Evolutionary conservation across 2,888 invertebrate species (phyloP).

Genomic region (Aphodius granarius): DNA sequence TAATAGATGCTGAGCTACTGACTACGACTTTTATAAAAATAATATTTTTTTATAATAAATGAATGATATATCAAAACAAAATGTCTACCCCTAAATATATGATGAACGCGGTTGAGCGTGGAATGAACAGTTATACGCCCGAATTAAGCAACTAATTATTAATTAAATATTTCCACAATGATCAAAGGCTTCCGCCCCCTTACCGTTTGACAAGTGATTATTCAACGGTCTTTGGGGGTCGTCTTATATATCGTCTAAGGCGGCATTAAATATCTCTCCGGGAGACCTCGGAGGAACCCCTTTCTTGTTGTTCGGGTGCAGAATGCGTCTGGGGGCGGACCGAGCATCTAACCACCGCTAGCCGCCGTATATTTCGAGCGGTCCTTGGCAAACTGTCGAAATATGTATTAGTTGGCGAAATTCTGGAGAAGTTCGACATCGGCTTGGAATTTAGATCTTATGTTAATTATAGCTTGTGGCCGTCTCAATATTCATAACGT

Average conservation of each 20-base stretch:
- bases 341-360: background rate
- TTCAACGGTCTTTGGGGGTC: background rate
- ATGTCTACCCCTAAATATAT: background rate
- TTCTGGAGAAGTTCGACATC: conserved; percentile 38
- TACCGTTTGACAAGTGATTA: background rate
- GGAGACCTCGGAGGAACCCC: too few species aligned
- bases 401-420: conserved; percentile 38
- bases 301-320: background rate
- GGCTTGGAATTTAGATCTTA: conserved; percentile 46
- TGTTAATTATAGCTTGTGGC: conserved; percentile 51
- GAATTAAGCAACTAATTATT: background rate
- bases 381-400: conserved; percentile 25
- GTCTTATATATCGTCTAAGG: background rate
- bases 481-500: conserved; percentile 51
- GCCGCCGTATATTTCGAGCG: conserved; percentile 7
- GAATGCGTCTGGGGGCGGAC: background rate
- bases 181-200: background rate
- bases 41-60: too few species aligned
- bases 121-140: background rate
- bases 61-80: too few species aligned
- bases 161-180: background rate
- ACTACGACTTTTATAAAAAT: too few species aligned
- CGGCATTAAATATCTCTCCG: background rate
- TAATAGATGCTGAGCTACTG: too few species aligned
- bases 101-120: background rate